Evolutionary conservation across 2,888 invertebrate genomes (phyloP).

Genomic region (Volucella inflata): DNA sequence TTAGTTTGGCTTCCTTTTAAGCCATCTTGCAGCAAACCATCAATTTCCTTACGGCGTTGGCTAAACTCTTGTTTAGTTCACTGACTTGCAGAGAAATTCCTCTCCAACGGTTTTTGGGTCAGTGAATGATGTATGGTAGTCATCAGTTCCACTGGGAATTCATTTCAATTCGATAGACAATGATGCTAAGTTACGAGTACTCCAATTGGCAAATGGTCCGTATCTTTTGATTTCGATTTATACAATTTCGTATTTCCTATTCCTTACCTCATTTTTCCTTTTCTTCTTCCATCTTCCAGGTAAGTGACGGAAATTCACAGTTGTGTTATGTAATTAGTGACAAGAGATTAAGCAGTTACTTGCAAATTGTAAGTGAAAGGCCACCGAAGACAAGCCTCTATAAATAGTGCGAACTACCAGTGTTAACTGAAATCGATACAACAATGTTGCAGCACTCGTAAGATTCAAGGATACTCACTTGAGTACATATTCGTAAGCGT

Average conservation of each 20-base stretch:
- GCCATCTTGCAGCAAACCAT: conserved; percentile 9
- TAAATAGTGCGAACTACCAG: conserved; percentile 1
- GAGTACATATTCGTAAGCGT: no score
- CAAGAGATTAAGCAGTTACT: conserved; percentile 5
- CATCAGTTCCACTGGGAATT: conserved; percentile 53
- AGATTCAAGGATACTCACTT: conserved; percentile 46
- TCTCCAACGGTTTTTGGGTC: conserved; percentile 68
- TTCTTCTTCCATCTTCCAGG: not conserved
- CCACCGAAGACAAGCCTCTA: not conserved
- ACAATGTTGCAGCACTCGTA: conserved; percentile 47
- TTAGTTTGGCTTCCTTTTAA: conserved; percentile 69
- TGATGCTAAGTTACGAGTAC: not conserved
- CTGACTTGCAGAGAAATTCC: not conserved
- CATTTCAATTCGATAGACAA: conserved; percentile 10
- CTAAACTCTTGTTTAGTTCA: not conserved
- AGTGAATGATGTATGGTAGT: conserved; percentile 62
- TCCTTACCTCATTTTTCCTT: not conserved
- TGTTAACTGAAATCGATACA: conserved; percentile 17
- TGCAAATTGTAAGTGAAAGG: conserved; percentile 48
- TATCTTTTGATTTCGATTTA: conserved; percentile 11
- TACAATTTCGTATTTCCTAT: conserved; percentile 12
- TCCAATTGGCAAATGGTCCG: conserved; percentile 51
- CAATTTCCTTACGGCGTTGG: conserved; percentile 48
- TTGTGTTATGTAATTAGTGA: conserved; percentile 14
- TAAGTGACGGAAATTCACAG: not conserved